Evolutionary conservation across 92 coral and sea anemone genomes (phyloP), one percentile per base, ranked within the genome.

Genomic region (Isaurus tuberculatus): DNA sequence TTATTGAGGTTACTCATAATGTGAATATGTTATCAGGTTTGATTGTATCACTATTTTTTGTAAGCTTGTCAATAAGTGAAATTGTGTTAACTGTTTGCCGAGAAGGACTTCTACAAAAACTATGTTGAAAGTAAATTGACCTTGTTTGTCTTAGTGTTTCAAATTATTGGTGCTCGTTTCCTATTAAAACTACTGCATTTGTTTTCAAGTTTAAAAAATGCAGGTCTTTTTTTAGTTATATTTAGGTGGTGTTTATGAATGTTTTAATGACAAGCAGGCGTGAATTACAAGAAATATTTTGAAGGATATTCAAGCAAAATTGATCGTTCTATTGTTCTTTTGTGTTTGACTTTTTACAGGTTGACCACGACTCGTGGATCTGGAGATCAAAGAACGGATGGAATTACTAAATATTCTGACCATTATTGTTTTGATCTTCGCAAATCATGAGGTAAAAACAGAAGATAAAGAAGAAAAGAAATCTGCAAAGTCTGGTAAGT

Each of bases 321-420:
- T 77, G 70, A 77, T 77, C 82, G 57, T 55, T 77, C 68, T 36
- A 57, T 77, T 77, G 82, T 77, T 57, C 81, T 53, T 14, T 22
- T 28, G 70, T 63, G 32, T 10, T 63, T 23, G 16, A 57, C 11
- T 58, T 23, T 15, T 33, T 27, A 61, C 80, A 77, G 82, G 82
- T 67, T 77, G 82, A 57, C 82, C 82, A 34, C 69, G 8, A 27
- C 82, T 77, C 82, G 70, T 77, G 82, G 70, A 34, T 15, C n/a
- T 53, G 70, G 43, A 77, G 82, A 77, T 77, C 82, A 77, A 58
- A 34, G 69, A 53, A 34, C 51, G 17, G 53, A 77, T 77, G 82
- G 82, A 77, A 20, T 26, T 77, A 28, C 34, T 77, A 15, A 33
- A 30, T 58, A 16, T 77, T 34, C 82, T 77, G 7, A 33, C 53